Evolutionary conservation across 2,888 invertebrate species (phyloP).

Genomic region (Yponomeuta malinellus): DNA sequence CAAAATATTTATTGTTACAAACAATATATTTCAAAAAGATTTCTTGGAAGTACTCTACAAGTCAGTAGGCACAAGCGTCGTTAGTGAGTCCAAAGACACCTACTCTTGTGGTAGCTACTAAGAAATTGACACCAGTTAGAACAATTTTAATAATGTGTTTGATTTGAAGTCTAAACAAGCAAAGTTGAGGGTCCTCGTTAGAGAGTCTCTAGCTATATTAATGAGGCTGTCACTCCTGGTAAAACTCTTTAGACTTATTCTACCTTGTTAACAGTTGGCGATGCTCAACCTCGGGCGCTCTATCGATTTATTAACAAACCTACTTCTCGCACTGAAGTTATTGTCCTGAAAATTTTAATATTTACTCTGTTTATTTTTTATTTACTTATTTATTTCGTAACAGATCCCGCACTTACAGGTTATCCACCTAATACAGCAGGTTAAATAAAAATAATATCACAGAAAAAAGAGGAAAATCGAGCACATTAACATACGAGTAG

Average conservation of each 20-base stretch:
- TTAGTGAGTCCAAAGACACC: neutral
- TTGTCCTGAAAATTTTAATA: neutral
- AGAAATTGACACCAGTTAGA: slow-evolving; percentile 9
- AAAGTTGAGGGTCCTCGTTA: slow-evolving; percentile 47
- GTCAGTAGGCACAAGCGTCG: neutral
- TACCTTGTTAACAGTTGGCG: slow-evolving; percentile 39
- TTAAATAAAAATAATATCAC: no score
- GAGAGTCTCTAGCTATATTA: slow-evolving; percentile 39
- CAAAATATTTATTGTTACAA: no score
- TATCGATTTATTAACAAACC: slow-evolving; percentile 29
- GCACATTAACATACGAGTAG: no score
- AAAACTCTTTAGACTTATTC: slow-evolving; percentile 44
- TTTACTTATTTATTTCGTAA: no score
- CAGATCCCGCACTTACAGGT: no score
- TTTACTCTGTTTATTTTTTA: neutral
- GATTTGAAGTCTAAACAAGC: slow-evolving; percentile 46
- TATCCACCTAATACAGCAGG: no score
- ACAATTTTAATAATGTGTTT: slow-evolving; percentile 29
- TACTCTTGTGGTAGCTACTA: neutral
- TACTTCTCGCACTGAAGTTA: slow-evolving; percentile 17
- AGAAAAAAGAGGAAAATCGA: no score
- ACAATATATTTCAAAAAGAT: no score
- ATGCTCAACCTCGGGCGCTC: slow-evolving; percentile 28
- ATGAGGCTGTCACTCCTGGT: slow-evolving; percentile 46
- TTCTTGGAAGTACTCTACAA: no score